phyloP scores from a whole-genome alignment of 1,140 invertebrate genomes.

The Aricia agestis region DNA sequence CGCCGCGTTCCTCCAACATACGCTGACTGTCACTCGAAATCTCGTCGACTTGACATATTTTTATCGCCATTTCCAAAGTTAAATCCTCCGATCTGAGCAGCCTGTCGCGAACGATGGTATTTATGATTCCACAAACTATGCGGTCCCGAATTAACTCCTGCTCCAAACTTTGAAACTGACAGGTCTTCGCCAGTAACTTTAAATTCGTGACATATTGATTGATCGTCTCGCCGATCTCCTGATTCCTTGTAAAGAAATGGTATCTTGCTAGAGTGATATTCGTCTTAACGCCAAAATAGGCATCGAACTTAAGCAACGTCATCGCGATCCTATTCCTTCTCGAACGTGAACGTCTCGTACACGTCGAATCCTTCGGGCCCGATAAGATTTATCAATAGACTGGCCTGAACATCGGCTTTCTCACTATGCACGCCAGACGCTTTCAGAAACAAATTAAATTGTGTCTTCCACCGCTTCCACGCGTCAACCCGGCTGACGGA shows the following conservation, averaged over 20 bases:
- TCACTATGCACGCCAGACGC: conserved; percentile 28
- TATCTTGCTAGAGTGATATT: no score
- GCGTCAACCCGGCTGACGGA: no score
- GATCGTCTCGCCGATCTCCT: no score
- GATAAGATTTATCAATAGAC: conserved; percentile 23
- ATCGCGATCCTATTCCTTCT: neutral
- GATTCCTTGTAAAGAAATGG: no score
- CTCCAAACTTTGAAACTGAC: conserved; percentile 28
- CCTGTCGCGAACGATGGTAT: conserved; percentile 22
- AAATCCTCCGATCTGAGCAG: conserved; percentile 28
- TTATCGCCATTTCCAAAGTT: conserved; percentile 27
- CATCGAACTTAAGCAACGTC: no score
- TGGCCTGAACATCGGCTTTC: conserved; percentile 23
- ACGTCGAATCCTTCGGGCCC: neutral
- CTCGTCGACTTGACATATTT: conserved; percentile 33
- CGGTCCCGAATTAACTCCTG: conserved; percentile 28
- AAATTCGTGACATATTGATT: no score
- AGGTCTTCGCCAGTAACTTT: neutral
- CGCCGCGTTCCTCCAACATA: neutral
- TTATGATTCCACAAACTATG: conserved; percentile 32
- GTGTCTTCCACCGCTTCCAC: no score
- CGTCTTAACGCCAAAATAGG: no score
- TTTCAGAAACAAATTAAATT: conserved; percentile 25
- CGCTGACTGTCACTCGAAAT: conserved; percentile 21
- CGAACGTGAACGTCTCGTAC: neutral